Percentiles rank a stretch among this genome's conserved stretches.
These are phyloP conservation scores for Apis cerana DNA, from an alignment of 1,140 invertebrate species.

Conservation along the genomic window DNA sequence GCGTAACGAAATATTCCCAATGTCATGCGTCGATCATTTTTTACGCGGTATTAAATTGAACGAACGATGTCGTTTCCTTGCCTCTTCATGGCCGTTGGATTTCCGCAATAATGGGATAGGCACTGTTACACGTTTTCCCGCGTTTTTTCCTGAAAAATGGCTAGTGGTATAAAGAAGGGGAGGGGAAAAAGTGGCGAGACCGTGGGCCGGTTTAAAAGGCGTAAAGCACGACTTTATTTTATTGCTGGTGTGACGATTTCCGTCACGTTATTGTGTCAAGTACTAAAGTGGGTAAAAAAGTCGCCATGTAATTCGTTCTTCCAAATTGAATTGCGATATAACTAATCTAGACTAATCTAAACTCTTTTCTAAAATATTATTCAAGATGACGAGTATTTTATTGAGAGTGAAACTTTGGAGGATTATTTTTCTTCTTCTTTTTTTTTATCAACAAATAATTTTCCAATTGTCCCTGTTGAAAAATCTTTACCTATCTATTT, in stretches of 20 bases:
- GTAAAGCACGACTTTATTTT: constrained; percentile 41
- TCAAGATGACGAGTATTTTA: no score
- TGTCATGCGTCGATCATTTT: neutral
- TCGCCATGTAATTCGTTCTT: neutral
- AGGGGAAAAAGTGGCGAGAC: constrained; percentile 28
- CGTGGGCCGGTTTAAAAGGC: constrained; percentile 46
- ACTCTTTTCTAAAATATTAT: no score
- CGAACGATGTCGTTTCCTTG: neutral
- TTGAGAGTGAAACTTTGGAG: no score
- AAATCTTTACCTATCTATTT: no score
- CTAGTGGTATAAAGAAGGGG: neutral
- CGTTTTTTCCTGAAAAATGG: constrained; percentile 18
- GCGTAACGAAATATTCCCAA: neutral
- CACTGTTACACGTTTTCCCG: constrained; percentile 13
- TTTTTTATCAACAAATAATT: no score
- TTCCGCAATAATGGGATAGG: neutral
- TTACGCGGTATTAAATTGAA: neutral
- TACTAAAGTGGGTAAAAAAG: constrained; percentile 11
- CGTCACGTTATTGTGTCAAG: constrained; percentile 42
- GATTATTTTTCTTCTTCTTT: no score
- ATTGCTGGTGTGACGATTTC: constrained; percentile 31
- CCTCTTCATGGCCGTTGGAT: constrained; percentile 18
- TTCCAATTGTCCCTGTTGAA: no score
- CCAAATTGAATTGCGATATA: no score
- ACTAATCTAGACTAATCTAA: no score